Conservation (phyloP, 2,797 vertebrate species). For the Octomys mimax region DNA sequence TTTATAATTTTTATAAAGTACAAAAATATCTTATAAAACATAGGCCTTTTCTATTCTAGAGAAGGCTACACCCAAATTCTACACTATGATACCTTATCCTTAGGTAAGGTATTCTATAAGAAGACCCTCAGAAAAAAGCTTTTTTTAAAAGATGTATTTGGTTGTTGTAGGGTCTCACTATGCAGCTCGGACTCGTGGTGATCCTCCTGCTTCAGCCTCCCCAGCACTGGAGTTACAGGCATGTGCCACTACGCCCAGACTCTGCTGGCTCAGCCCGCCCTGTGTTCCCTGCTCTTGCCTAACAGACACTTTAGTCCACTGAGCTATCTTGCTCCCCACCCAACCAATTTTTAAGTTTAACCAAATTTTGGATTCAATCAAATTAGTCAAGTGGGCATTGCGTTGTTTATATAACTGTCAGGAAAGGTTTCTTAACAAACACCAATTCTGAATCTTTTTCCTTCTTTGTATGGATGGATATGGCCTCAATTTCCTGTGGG, state of each 20-base stretch:
- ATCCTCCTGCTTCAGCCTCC: too few relatives aligned
- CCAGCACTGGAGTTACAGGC: too few relatives aligned
- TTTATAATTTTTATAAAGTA: conserved; percentile 8
- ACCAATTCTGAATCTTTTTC: not conserved
- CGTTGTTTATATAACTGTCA: not conserved
- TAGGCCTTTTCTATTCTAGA: not conserved
- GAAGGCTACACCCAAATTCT: conserved; percentile 50
- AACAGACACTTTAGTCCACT: too few relatives aligned
- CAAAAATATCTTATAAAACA: conserved; percentile 63
- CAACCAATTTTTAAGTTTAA: conserved; percentile 18
- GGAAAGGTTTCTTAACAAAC: not conserved
- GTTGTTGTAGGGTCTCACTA: too few relatives aligned
- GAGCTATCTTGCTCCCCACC: too few relatives aligned
- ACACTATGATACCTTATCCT: not conserved
- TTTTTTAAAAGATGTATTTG: not conserved
- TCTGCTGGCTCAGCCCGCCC: too few relatives aligned
- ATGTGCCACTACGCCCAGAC: too few relatives aligned
- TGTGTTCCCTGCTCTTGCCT: too few relatives aligned
- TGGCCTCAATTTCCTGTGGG: not conserved
- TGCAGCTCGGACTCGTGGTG: too few relatives aligned
- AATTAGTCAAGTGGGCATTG: not conserved
- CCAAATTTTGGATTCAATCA: conserved; percentile 12
- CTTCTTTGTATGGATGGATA: not conserved
- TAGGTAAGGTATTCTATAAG: not conserved
- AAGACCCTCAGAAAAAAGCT: not conserved